Evolutionary conservation across 2,113 vertebrate genomes (phyloP).

Genomic region (Limnothrissa miodon): DNA sequence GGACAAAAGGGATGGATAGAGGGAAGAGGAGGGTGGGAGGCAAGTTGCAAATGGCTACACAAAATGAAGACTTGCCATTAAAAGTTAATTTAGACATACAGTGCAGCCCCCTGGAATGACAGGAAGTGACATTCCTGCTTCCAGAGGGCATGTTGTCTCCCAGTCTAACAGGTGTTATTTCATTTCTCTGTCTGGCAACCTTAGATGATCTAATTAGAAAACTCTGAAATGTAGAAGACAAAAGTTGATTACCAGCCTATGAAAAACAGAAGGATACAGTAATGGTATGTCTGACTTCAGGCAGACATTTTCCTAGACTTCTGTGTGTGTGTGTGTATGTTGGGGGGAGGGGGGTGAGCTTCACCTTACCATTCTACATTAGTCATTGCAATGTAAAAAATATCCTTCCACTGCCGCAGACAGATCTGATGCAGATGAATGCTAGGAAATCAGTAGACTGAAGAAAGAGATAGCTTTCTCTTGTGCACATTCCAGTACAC

Average conservation of each 20-base stretch:
- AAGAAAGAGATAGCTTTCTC: not conserved
- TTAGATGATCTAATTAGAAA: conserved; percentile 69
- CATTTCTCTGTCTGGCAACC: conserved; percentile 60
- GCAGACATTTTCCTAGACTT: not conserved
- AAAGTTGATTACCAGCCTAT: conserved; percentile 37
- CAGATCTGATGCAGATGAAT: not conserved
- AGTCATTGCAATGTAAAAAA: no score
- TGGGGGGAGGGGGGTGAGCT: not conserved
- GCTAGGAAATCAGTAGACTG: not conserved
- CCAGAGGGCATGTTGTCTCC: conserved; percentile 55
- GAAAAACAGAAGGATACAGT: not conserved
- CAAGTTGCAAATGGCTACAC: conserved; percentile 14
- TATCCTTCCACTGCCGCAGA: not conserved
- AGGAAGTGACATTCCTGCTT: conserved; percentile 42
- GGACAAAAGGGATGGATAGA: not conserved
- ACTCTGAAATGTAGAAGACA: conserved; percentile 45
- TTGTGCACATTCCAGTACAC: not conserved
- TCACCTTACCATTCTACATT: no score
- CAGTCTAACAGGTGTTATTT: conserved; percentile 66
- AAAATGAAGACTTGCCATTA: conserved; percentile 38
- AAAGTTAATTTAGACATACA: conserved; percentile 56
- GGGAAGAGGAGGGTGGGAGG: no score
- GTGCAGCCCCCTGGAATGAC: conserved; percentile 29
- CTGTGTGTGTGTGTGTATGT: conserved; percentile 3
- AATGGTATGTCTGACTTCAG: not conserved